Evolutionary conservation across 2,797 vertebrate genomes (phyloP), one percentile per base, ranked within the genome.

Genomic region (Brotula barbata): DNA sequence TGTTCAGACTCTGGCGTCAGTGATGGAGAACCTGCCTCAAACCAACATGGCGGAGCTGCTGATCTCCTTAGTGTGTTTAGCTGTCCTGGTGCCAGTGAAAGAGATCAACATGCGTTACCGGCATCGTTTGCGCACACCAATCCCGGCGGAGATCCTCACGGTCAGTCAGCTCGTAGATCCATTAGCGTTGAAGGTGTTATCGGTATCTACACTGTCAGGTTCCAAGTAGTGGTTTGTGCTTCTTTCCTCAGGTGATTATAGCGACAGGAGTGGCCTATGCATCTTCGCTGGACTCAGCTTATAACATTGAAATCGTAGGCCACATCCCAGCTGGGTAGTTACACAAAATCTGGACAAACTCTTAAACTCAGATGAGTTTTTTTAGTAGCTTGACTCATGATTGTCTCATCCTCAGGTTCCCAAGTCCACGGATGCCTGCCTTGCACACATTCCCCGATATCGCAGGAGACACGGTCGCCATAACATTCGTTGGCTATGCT

Each of bases 401-500:
- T 39, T 31, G 12, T 48, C 16, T 16, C 34, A 1, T 62, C 22
- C 17, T 28, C 68, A 97, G 95, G 60, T 96, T 97, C 51, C 95
- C 94, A 4, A 83, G 57, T 7, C 94, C 93, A 7, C 87, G 65
- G 12, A 57, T 95, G 21, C 95, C 95, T 33, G 86, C 89, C 22
- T 45, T 96, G 69, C 82, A 91, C 56, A 90, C 87, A 14, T 87
- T 96, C 49, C 93, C 94, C 31, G 86, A 90, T 53, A 89, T 96
- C 22, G 92, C 92, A 31, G 93, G 92, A 4, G 94, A 97, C 82
- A 94, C 94, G 0, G 56, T 97, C 13, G 93, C 95, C 66, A 92
- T 96, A 33, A 93, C 95, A 0, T 91, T 96, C 63, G 94, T 97
- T 21, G 91, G 94, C 48, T 96, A 95, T 5, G 95, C 94, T 0